Conservation (phyloP, 2,113 vertebrate species). For the Nerophis lumbriciformis region DNA sequence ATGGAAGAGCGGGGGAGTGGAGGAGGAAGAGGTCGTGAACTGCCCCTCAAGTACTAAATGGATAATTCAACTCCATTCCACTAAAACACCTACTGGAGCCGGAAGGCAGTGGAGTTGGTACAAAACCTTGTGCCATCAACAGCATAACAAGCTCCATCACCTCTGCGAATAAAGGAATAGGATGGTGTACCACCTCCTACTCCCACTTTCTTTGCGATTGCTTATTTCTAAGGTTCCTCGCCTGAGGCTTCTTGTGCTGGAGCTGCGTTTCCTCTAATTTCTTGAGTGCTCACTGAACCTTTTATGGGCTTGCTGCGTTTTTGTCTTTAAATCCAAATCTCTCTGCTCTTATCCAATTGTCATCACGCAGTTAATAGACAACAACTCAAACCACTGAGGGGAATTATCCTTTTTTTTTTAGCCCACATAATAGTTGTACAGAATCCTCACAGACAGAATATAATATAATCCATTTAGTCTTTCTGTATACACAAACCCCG, state of each 20-base stretch:
- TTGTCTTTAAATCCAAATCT: slow-evolving; percentile 22
- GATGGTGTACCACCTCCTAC: slow-evolving; percentile 26
- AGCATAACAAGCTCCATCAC: slow-evolving; percentile 52
- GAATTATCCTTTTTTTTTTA: slow-evolving; percentile 9
- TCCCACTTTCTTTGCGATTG: slow-evolving; percentile 39
- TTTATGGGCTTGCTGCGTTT: not conserved
- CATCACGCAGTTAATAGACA: slow-evolving; percentile 46
- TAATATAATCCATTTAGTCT: slow-evolving; percentile 2
- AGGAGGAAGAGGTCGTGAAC: slow-evolving; percentile 52
- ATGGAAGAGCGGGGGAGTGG: slow-evolving; percentile 48
- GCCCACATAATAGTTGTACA: not conserved
- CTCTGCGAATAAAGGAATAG: slow-evolving; percentile 40
- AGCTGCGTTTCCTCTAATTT: slow-evolving; percentile 24
- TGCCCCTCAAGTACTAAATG: slow-evolving; percentile 60
- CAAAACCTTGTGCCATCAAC: slow-evolving; percentile 45
- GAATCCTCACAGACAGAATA: slow-evolving; percentile 5
- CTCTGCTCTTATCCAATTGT: slow-evolving; percentile 25
- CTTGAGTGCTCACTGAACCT: slow-evolving; percentile 19
- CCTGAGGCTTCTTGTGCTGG: slow-evolving; percentile 34
- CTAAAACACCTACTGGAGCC: slow-evolving; percentile 49
- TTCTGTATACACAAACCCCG: not conserved
- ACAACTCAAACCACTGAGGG: slow-evolving; percentile 14
- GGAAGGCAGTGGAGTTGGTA: slow-evolving; percentile 42
- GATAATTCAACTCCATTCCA: slow-evolving; percentile 64
- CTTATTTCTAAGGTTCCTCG: slow-evolving; percentile 38